Base-by-base conservation (phyloP, 2,888 invertebrate genomes). In the Flexamia atlantica region DNA sequence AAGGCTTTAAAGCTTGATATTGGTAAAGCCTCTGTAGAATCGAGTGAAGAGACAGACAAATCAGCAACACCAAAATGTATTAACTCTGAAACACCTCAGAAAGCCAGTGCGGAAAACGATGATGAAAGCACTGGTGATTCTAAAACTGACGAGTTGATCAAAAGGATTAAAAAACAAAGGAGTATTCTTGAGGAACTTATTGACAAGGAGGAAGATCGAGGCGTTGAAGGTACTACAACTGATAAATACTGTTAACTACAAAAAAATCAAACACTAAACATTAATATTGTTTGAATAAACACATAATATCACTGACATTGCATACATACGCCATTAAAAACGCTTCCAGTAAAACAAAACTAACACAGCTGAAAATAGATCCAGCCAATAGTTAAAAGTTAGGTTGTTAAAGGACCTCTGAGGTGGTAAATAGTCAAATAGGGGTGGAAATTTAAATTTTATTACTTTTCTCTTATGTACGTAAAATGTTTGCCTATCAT, bases 111-210 rank as follows among this genome's bases (percentile, higher is more conserved):
- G 12, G 81, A 84, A 76, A 79, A 83, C 2, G 70, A 85, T 80
- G 85, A 85, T 50, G 85, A 83, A n/a, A 84, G 84, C 10, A 46
- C 50, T 17, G 82, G 94, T 88, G 92, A 92, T 82, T 93, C 92
- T 87, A 74, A 81, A 79, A 90, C 94, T 87, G 94, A 94, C 89
- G 93, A 92, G 84, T 90, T 95, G 84, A 90, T 95, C 74, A 92
- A 91, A 89, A 92, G 94, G 88, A 93, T 94, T 87, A 92, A 94
- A 89, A 92, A 92, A 88, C 95, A 95, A 89, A 92, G 95, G 89
- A 94, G 93, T 90, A 92, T 94, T 88, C 91, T 95, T 88, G 94
- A 93, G 87, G 94, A 95, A 90, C 94, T 95, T 87, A 90, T 94
- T 85, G 92, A 92, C 88, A 91, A 93, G 89, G 93, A 93, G 91